A percentile compares a stretch with the other conserved stretches of the same genome.
Evolutionary conservation across 2,888 invertebrate species (phyloP).

Genomic region (Ophion obscuratus): DNA sequence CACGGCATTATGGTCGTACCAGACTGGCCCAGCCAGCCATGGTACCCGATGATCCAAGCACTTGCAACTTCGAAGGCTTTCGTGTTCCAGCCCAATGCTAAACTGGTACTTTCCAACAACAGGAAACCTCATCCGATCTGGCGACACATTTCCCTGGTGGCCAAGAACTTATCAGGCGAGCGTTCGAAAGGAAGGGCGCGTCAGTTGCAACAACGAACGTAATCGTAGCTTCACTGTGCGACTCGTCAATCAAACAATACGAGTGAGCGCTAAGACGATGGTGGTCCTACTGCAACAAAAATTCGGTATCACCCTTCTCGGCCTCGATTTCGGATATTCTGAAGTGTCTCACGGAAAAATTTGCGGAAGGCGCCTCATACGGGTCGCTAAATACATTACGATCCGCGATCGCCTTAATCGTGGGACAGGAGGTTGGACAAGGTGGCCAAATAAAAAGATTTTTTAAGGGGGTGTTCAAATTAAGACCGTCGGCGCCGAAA

Average conservation of each 20-base stretch:
- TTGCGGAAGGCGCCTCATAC: slow-evolving; percentile 46
- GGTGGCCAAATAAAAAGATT: slow-evolving; percentile 61
- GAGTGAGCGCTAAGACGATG: slow-evolving; percentile 37
- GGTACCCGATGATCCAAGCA: slow-evolving; percentile 1
- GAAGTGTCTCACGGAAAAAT: slow-evolving; percentile 27
- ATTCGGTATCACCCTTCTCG: slow-evolving; percentile 33
- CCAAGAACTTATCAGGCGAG: slow-evolving; percentile 37
- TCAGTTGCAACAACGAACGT: slow-evolving; percentile 6
- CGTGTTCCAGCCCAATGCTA: slow-evolving; percentile 10
- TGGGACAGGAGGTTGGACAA: slow-evolving; percentile 19
- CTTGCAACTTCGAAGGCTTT: slow-evolving; percentile 11
- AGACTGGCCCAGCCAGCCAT: slow-evolving; percentile 2
- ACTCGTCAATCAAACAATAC: slow-evolving; percentile 23
- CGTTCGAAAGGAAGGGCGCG: slow-evolving; percentile 4
- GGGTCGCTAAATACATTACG: slow-evolving; percentile 70
- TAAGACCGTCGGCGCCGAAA: slow-evolving; percentile 64
- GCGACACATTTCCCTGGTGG: slow-evolving; percentile 47
- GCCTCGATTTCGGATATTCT: slow-evolving; percentile 43
- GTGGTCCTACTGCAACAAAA: slow-evolving; percentile 39
- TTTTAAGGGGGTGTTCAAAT: slow-evolving; percentile 67
- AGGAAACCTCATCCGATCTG: slow-evolving; percentile 46
- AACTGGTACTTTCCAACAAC: slow-evolving; percentile 31
- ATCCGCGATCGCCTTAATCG: slow-evolving; percentile 12
- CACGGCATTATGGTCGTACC: slow-evolving; percentile 12
- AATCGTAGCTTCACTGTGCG: slow-evolving; percentile 26